Conservation (phyloP, 1,140 invertebrate species). For the Ylistrum balloti region DNA sequence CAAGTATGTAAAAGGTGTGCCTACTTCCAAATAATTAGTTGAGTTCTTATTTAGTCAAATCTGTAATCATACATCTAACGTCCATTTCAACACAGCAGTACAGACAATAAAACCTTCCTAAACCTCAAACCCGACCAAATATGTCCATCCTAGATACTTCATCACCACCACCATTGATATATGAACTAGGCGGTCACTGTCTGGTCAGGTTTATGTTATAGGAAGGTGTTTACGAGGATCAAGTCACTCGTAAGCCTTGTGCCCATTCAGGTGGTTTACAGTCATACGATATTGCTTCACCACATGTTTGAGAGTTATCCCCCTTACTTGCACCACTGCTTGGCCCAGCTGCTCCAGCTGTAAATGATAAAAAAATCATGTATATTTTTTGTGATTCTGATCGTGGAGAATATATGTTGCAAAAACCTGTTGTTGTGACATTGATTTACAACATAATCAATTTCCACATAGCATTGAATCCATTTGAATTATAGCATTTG, state of each 20-base stretch:
- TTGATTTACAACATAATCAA: no score
- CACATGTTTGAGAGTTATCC: constrained; percentile 44
- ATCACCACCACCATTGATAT: not conserved
- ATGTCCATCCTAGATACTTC: not conserved
- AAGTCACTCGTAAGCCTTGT: constrained; percentile 77
- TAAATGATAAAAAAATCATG: constrained; percentile 20
- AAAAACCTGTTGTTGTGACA: no score
- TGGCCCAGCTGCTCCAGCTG: constrained; percentile 46
- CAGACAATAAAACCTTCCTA: not conserved
- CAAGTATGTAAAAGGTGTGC: no score
- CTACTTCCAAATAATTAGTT: no score
- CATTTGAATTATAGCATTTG: no score
- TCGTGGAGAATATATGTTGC: no score
- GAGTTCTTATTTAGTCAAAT: no score
- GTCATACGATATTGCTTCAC: constrained; percentile 63
- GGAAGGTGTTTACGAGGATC: constrained; percentile 79
- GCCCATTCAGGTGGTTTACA: constrained; percentile 77
- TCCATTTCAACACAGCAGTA: not conserved
- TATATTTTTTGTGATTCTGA: not conserved
- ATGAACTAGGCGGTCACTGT: not conserved
- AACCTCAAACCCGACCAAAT: not conserved
- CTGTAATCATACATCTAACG: no score
- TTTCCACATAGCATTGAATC: no score
- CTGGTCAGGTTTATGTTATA: not conserved
- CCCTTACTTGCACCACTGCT: not conserved